phyloP scores from a whole-genome alignment of 2,888 invertebrate genomes.

The Volucella inanis region DNA sequence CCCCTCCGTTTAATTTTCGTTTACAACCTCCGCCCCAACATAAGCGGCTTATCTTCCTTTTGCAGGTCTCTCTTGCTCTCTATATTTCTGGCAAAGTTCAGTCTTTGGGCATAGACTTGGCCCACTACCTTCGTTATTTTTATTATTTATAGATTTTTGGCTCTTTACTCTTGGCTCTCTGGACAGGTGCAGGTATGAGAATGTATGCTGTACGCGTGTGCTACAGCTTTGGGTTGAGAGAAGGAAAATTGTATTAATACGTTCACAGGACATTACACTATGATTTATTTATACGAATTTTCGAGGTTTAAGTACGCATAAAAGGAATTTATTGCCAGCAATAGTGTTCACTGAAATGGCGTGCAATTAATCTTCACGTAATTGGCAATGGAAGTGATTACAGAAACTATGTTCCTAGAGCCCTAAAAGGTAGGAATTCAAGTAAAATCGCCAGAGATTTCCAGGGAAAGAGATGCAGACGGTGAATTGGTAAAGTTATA shows the following conservation, averaged over 20 bases:
- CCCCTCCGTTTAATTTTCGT: conserved; percentile 58
- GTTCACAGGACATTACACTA: conserved; percentile 58
- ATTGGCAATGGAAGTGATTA: conserved; percentile 16
- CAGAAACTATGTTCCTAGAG: not conserved
- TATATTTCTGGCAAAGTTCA: conserved; percentile 36
- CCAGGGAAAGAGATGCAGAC: no score
- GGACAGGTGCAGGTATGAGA: not conserved
- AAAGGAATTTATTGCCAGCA: conserved; percentile 41
- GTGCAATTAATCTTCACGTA: conserved; percentile 52
- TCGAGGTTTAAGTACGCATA: conserved; percentile 9
- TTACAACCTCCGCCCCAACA: conserved; percentile 65
- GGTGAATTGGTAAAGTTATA: no score
- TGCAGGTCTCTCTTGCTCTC: conserved; percentile 75
- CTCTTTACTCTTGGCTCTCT: conserved; percentile 9
- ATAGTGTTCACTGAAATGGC: conserved; percentile 17
- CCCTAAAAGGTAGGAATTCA: no score
- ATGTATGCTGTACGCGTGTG: not conserved
- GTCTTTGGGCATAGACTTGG: conserved; percentile 55
- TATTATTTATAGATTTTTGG: conserved; percentile 72
- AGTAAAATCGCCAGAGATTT: no score
- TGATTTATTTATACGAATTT: conserved; percentile 66
- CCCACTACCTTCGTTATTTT: conserved; percentile 73
- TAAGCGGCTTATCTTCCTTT: conserved; percentile 80
- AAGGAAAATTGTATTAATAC: conserved; percentile 57
- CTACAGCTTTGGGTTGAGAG: conserved; percentile 14